Conservation (phyloP, 2,113 vertebrate genomes). For the Tragelaphus strepsiceros region DNA sequence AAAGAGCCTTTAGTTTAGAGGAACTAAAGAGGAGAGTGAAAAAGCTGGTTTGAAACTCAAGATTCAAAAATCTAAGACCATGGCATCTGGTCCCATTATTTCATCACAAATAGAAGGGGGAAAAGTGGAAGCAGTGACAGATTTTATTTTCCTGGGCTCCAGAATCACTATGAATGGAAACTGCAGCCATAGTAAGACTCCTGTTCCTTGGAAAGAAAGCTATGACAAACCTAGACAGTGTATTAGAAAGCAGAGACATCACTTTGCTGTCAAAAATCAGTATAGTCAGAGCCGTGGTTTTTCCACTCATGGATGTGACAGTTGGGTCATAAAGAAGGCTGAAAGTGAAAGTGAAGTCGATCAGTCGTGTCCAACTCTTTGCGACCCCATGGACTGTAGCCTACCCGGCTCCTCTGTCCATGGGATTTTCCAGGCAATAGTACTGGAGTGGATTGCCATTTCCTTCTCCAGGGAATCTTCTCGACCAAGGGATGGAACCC, state of each 20-base stretch:
- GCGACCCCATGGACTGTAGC: too few relatives aligned
- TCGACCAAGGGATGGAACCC: too few relatives aligned
- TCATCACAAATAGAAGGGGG: background rate
- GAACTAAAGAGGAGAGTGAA: background rate
- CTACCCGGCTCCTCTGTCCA: too few relatives aligned
- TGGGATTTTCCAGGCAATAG: too few relatives aligned
- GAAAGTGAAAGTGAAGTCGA: too few relatives aligned
- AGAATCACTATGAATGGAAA: background rate
- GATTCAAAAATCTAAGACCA: background rate
- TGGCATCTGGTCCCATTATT: background rate
- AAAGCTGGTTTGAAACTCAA: background rate
- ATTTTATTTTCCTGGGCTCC: background rate
- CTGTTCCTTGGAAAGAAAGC: background rate
- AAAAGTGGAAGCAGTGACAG: background rate
- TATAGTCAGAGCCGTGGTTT: background rate
- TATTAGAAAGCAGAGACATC: background rate
- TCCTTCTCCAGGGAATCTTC: too few relatives aligned
- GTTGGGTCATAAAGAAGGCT: background rate
- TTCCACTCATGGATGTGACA: background rate
- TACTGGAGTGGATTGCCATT: too few relatives aligned
- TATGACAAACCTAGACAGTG: background rate
- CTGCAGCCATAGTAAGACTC: background rate
- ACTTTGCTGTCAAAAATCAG: background rate
- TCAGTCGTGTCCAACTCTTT: too few relatives aligned
- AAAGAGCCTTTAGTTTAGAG: too few relatives aligned